Base-by-base conservation (phyloP, 2,113 vertebrate genomes). In the Psammodynastes pulverulentus region DNA sequence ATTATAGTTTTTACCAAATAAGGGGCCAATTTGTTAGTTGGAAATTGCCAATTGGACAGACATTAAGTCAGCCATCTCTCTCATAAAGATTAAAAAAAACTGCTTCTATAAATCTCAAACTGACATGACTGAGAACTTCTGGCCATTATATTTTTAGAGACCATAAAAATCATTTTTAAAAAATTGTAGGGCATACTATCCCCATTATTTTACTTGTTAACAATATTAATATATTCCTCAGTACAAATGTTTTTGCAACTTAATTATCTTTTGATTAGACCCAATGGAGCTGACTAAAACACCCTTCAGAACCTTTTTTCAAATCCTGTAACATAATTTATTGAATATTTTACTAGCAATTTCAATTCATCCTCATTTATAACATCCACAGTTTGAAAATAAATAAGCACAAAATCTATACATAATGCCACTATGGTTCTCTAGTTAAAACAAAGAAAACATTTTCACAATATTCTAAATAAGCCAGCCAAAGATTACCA, bases 181-280 rank as follows among this genome's bases (percentile, higher is more conserved):
- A 0, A 45, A 5, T 0, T 21, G 52, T 29, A 90, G 91, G 91
- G 49, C 24, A 90, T 89, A 45, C 12, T 39, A 49, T 7, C 9
- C 39, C 17, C 92, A 93, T 10, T 89, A 1, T 39, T 54, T 54
- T 46, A 26, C 51, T 79, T 24, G 51, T 54, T 19, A 89, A 48
- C 13, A 85, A 89, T 49, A 91, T 56, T 48, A 49, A 51, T 43
- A 85, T 85, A 87, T 53, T 45, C 34, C 29, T 9, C 34, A 88
- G 26, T 29, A 13, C 86, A 87, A 92, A 43, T 79, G 34, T 8
- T 95, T 92, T 94, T 24, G 62, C 34, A 51, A 88, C 67, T 90
- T 88, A 58, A 21, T 89, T 94, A 92, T 87, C 85, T 21, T 62
- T 91, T 93, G 93, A 92, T 88, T 93, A 94, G 9, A 58, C 21